phyloP scores from a whole-genome alignment of 2,797 vertebrate genomes.

The Artibeus jamaicensis region DNA sequence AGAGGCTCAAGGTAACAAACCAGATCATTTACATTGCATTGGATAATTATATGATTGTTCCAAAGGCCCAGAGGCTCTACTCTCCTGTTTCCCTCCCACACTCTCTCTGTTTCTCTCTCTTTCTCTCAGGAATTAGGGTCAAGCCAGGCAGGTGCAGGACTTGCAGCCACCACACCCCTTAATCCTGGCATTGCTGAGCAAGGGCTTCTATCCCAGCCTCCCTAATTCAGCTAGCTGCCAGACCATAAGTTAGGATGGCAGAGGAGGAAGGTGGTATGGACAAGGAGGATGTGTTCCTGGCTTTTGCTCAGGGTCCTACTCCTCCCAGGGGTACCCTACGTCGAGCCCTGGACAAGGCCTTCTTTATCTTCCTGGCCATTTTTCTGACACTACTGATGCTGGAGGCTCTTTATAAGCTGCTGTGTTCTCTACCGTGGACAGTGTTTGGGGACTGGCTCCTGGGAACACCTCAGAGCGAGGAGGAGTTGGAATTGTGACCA shows the following conservation, averaged over 20 bases:
- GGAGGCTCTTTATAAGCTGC: conserved; percentile 57
- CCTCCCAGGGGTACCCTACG: conserved; percentile 50
- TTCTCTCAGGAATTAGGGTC: conserved; percentile 53
- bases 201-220: background rate
- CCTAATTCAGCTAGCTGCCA: background rate
- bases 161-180: background rate
- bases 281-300: conserved; percentile 50
- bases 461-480: conserved; percentile 46
- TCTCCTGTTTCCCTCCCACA: background rate
- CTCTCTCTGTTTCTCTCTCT: background rate
- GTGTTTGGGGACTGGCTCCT: conserved; percentile 57
- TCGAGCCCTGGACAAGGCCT: conserved; percentile 54
- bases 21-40: background rate
- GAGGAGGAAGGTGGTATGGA: conserved; percentile 23
- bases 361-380: conserved; percentile 61
- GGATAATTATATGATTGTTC: background rate
- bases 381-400: conserved; percentile 54
- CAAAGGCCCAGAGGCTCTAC: background rate
- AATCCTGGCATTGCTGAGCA: conserved; percentile 68
- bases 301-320: conserved; percentile 46
- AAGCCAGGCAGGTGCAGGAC: background rate
- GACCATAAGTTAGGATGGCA: conserved; percentile 14
- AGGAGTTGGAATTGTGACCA: conserved; percentile 65
- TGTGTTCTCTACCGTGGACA: conserved; percentile 66
- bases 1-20: background rate